Conservation (phyloP, 2,888 invertebrate genomes). For the Scaptomyza polygonia region DNA sequence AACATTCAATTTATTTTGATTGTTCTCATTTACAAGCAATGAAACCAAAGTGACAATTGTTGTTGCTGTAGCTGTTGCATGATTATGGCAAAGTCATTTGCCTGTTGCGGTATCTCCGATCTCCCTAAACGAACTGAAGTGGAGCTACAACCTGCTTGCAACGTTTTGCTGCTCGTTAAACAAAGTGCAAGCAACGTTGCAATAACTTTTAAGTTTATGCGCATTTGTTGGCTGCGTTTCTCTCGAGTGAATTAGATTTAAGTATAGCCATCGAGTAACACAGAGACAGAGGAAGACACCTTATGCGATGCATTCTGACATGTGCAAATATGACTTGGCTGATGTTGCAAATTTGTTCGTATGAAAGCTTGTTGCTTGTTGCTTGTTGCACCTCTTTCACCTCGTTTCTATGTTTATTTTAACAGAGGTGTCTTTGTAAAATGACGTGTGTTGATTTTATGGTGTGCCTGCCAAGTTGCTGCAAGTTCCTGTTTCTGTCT, state of each 20-base stretch:
- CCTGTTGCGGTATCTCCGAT: constrained; percentile 11
- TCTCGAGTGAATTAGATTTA: constrained; percentile 55
- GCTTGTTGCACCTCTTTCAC: background rate
- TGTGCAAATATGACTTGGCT: constrained; percentile 55
- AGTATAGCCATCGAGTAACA: constrained; percentile 31
- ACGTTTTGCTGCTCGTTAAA: constrained; percentile 58
- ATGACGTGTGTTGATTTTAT: constrained; percentile 74
- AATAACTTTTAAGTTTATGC: constrained; percentile 58
- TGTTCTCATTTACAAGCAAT: constrained; percentile 13
- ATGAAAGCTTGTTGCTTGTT: constrained; percentile 3
- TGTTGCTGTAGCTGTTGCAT: constrained; percentile 1
- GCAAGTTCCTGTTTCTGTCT: constrained; percentile 8
- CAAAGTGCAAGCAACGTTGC: constrained; percentile 56
- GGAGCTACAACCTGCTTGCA: constrained; percentile 15
- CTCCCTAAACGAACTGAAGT: constrained; percentile 6
- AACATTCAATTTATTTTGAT: constrained; percentile 1
- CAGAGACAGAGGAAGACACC: background rate
- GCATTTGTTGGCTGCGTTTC: constrained; percentile 61
- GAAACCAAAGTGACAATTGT: constrained; percentile 16
- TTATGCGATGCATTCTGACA: constrained; percentile 35
- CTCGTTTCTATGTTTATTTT: constrained; percentile 1
- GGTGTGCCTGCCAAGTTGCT: constrained; percentile 49
- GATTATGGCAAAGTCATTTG: constrained; percentile 9
- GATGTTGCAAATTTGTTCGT: constrained; percentile 52
- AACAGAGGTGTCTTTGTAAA: constrained; percentile 46